These are phyloP conservation scores for Sycophaga agraensis DNA, from an alignment of 1,140 invertebrate species.

Conservation along the genomic window DNA sequence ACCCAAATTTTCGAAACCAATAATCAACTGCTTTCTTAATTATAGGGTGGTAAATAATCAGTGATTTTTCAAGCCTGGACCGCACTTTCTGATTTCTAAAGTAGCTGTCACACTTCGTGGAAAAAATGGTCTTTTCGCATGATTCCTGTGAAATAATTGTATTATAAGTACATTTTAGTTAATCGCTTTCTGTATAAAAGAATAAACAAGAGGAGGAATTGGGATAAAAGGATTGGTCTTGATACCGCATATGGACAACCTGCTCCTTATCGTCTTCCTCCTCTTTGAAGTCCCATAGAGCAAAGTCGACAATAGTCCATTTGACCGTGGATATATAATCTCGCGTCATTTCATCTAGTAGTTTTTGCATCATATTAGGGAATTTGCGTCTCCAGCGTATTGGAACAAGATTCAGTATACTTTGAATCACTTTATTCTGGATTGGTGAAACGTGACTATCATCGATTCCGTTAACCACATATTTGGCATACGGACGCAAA, in stretches of 20 bases:
- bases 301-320: constrained; percentile 86
- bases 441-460: too few species aligned
- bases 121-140: not conserved
- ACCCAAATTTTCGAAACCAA: constrained; percentile 81
- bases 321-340: constrained; percentile 85
- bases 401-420: too few species aligned
- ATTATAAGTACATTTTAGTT: not conserved
- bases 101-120: constrained; percentile 18
- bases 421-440: too few species aligned
- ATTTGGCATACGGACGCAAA: too few species aligned
- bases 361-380: constrained; percentile 59
- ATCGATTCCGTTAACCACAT: too few species aligned
- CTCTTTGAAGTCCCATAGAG: constrained; percentile 71
- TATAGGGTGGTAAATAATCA: constrained; percentile 81
- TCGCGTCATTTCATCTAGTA: constrained; percentile 69
- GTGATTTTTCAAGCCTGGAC: constrained; percentile 62
- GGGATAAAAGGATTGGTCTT: not conserved
- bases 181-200: not conserved
- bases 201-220: not conserved
- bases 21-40: constrained; percentile 78
- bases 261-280: constrained; percentile 13
- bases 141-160: constrained; percentile 1
- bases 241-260: constrained; percentile 23
- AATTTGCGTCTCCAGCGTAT: constrained; percentile 59
- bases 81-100: too few species aligned